Base-by-base conservation (phyloP, 2,797 vertebrate species). In the Miichthys miiuy region DNA sequence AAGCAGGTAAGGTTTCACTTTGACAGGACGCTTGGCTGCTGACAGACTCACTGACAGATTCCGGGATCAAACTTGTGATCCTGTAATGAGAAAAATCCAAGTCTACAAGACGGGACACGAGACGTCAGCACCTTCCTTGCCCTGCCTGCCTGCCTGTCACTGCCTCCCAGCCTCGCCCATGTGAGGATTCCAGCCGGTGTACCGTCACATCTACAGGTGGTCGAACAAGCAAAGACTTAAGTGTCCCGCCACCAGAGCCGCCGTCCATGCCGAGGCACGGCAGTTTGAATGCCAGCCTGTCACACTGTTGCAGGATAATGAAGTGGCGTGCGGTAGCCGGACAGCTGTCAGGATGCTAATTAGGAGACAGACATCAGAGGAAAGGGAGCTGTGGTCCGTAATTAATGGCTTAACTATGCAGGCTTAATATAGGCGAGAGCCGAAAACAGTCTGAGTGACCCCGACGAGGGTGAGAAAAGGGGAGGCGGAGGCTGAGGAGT, bases 331-430 rank as follows among this genome's bases (percentile, higher is more conserved):
- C 55, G 3, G 87, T 69, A 85, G 90, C 82, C 10, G 17, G 57
- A 68, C 90, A 91, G 88, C 89, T 85, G 90, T 52, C 17, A 23
- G 57, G 82, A 84, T 17, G 83, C 78, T 76, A 83, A 89, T 90
- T 79, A 86, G 81, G 74, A 86, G 70, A 68, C 72, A 68, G 79
- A 78, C 75, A 85, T 78, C 72, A 71, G 79, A 63, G 75, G 68
- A 70, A 76, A 21, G 70, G 75, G 41, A 62, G 54, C 27, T 6
- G n/a, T 0, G 58, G 38, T 54, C 56, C 18, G 72, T 72, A 88
- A 88, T 88, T 77, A 88, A 89, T 81, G 86, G 83, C 82, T 87
- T 88, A 91, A 91, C 42, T 46, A 86, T 84, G 70, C 80, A 34
- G 65, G 72, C 83, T 85, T 82, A 67, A 89, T 80, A 85, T 87